phyloP scores from a whole-genome alignment of 2,797 vertebrate genomes.

The Toxotes lorentzi region DNA sequence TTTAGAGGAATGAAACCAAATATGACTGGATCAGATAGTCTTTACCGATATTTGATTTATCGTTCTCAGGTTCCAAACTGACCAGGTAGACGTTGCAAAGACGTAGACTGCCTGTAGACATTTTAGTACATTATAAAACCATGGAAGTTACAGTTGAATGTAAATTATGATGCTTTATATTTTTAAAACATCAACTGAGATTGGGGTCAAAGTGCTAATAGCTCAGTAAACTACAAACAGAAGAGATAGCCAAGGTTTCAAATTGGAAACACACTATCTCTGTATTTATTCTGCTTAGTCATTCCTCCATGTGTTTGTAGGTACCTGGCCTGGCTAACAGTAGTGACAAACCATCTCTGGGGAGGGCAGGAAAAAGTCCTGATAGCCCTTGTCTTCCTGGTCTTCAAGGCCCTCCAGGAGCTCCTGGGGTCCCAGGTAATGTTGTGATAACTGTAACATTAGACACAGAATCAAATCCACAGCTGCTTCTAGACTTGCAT shows the following conservation, averaged over 20 bases:
- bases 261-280: background rate
- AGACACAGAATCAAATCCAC: background rate
- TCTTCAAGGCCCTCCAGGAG: slow-evolving; percentile 78
- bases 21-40: background rate
- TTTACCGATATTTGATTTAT: background rate
- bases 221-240: background rate
- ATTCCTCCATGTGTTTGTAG: slow-evolving; percentile 55
- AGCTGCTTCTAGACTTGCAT: background rate
- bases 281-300: background rate
- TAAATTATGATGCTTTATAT: background rate
- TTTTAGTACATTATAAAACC: background rate
- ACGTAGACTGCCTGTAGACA: background rate
- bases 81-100: background rate
- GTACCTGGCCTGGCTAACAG: slow-evolving; percentile 79
- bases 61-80: no score
- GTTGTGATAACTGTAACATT: background rate
- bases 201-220: background rate
- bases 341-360: slow-evolving; percentile 78
- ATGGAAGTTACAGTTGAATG: no score
- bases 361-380: slow-evolving; percentile 75
- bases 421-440: slow-evolving; percentile 86
- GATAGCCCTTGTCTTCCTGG: slow-evolving; percentile 68
- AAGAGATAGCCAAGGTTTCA: background rate
- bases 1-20: background rate
- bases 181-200: background rate